Evolutionary conservation across 2,888 invertebrate genomes (phyloP), one percentile per base, ranked within the genome.

Genomic region (Drosophila melanocephala): DNA sequence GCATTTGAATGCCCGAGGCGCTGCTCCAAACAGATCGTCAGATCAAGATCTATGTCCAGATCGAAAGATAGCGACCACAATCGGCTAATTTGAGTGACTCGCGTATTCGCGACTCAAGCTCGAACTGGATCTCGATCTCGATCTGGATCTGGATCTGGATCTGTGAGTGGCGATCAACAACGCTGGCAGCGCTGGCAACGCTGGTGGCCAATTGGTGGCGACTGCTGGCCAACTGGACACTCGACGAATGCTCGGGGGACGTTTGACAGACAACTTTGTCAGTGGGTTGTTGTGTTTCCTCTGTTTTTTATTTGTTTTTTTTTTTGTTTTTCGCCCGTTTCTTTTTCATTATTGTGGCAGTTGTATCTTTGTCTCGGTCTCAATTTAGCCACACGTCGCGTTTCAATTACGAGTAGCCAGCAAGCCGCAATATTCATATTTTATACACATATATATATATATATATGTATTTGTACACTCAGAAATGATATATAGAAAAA

Each of bases 321-420:
- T 35, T 22, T 55, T 32, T 28, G 5, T 22, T 28, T 28, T 28
- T 28, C 28, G 28, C 28, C 44, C 44, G 44, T 44, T 44, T 44
- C 7, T 22, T 47, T 22, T 47, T 7, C 47, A 47, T 47, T 47
- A 16, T 22, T 16, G 47, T 64, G 64, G 35, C 19, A 35, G 22
- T 47, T 22, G 62, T 65, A 61, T 59, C 50, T 69, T 60, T 67
- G 75, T 75, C 66, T 69, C 63, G 67, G 63, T 61, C 70, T 83
- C 84, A 87, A 83, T 84, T 87, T 70, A 85, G 80, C 61, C 88
- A 83, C 86, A 80, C 87, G 84, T 87, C 87, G 89, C 69, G 70
- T 76, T 77, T 88, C 87, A 84, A 87, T 87, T 87, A 82, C 66
- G 32, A 56, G 59, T 42, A n/a, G 35, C 44, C 52, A 51, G 22